A percentile compares a stretch with the other conserved stretches of the same genome.
Evolutionary conservation across 2,888 invertebrate genomes (phyloP).

Genomic region (Priocnemis perturbator): DNA sequence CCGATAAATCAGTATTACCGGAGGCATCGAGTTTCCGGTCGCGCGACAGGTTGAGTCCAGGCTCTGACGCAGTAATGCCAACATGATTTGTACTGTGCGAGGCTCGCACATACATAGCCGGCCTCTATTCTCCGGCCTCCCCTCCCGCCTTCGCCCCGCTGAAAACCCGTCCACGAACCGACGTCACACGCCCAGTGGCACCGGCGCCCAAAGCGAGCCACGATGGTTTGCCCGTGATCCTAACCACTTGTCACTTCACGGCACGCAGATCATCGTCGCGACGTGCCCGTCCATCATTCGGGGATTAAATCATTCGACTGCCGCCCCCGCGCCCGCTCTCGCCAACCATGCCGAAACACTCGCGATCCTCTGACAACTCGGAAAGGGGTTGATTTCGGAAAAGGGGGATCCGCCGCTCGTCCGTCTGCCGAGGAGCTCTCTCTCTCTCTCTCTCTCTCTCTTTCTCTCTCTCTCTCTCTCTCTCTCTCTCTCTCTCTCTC

Average conservation of each 20-base stretch:
- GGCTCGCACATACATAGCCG: conserved; percentile 23
- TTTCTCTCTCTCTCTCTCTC: too few species aligned
- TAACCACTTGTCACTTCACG: conserved; percentile 75
- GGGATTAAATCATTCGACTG: conserved; percentile 73
- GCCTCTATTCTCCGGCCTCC: conserved; percentile 30
- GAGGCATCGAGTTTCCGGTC: conserved; percentile 69
- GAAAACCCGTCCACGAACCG: conserved; percentile 28
- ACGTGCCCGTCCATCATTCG: conserved; percentile 73
- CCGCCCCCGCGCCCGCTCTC: conserved; percentile 50
- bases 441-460: not conserved
- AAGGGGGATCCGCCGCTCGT: not conserved
- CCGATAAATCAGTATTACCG: conserved; percentile 74
- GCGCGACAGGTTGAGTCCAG: conserved; percentile 70
- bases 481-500: too few species aligned
- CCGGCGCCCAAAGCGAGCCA: conserved; percentile 32
- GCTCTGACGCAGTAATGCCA: conserved; percentile 73
- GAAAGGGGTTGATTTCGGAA: conserved; percentile 1
- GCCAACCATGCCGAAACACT: not conserved
- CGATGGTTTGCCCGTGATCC: conserved; percentile 71
- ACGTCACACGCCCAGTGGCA: conserved; percentile 36
- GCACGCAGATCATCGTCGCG: conserved; percentile 73
- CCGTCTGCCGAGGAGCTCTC: not conserved
- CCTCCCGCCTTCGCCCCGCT: conserved; percentile 16
- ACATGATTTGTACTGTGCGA: conserved; percentile 73
- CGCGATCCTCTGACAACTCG: not conserved